phyloP scores from a whole-genome alignment of 2,888 invertebrate species.

The Caenorhabditis uteleia region DNA sequence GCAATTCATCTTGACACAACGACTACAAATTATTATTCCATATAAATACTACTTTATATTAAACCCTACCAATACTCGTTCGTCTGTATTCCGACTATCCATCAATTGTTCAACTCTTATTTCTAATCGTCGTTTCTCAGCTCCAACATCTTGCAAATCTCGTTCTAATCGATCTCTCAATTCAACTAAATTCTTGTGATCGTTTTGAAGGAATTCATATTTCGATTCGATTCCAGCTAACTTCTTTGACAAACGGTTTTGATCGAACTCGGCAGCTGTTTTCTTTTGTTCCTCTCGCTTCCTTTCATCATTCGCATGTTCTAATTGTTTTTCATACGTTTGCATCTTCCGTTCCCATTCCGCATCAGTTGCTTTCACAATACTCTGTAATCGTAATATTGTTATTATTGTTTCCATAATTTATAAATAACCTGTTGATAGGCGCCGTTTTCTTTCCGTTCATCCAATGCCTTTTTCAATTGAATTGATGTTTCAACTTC shows the following conservation, averaged over 20 bases:
- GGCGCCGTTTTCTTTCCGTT: constrained; percentile 48
- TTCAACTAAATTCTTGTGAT: constrained; percentile 23
- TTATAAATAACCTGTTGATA: constrained; percentile 18
- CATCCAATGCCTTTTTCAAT: constrained; percentile 79
- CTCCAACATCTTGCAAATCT: constrained; percentile 27
- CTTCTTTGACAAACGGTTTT: constrained; percentile 26
- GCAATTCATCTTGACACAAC: constrained; percentile 27
- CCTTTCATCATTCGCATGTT: constrained; percentile 34
- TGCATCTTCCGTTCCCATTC: constrained; percentile 84
- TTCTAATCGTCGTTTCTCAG: constrained; percentile 34
- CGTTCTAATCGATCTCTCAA: constrained; percentile 15
- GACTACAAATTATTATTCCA: constrained; percentile 1
- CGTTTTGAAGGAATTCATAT: constrained; percentile 36
- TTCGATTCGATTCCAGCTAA: constrained; percentile 40
- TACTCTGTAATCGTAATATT: constrained; percentile 14
- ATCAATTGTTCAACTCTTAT: constrained; percentile 32
- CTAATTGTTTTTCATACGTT: constrained; percentile 48
- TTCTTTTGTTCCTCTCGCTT: constrained; percentile 39
- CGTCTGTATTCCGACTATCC: constrained; percentile 37
- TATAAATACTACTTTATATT: not conserved
- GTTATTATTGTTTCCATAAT: not conserved
- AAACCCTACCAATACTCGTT: constrained; percentile 24
- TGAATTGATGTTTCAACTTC: constrained; percentile 76
- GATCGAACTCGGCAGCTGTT: constrained; percentile 38
- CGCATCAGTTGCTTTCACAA: constrained; percentile 73